Evolutionary conservation across 2,797 vertebrate genomes (phyloP), one percentile per base, ranked within the genome.

Genomic region (Enteromius fasciolatus): DNA sequence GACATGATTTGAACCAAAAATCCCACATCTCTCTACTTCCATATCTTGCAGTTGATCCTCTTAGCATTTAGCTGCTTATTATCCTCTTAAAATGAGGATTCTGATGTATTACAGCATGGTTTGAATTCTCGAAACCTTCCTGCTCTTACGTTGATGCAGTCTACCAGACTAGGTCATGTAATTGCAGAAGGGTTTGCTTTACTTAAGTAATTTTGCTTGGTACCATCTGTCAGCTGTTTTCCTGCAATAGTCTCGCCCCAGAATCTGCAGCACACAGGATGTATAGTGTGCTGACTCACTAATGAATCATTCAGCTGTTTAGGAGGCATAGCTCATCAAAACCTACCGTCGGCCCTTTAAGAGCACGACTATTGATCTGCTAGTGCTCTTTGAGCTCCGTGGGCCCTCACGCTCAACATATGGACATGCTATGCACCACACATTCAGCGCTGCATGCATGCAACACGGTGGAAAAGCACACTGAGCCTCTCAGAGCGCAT

Each of bases 191-290:
- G 36, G 36, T 81, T 81, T 52, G 41, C n/a, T 77, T 52, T 46
- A 31, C 15, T 76, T 79, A 46, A 54, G 44, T 75, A 18, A 80
- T 82, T 75, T 76, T 59, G 36, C 66, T 76, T 72, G 72, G 83
- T 17, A 80, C 73, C 41, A 14, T 78, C 81, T 78, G 67, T 75
- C 69, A 67, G 41, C 48, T 84, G 76, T 82, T 78, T 75, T 75
- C 50, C 10, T 54, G 44, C 54, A 52, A 66, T 83, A 73, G 77
- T 81, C 36, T 76, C 20, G 3, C 41, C 48, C 59, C n/a, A 66
- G 81, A 61, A 76, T 69, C 83, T 79, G 67, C 44, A 36, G 23
- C 64, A 77, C 25, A 52, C 81, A 67, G 46, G 69, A 83, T 79
- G 54, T 70, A 76, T 76, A 48, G 64, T 41, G 6, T 44, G 74